A percentile compares a stretch with the other conserved stretches of the same genome.
Conservation (phyloP, 2,797 vertebrate species). For the Merluccius polli region DNA sequence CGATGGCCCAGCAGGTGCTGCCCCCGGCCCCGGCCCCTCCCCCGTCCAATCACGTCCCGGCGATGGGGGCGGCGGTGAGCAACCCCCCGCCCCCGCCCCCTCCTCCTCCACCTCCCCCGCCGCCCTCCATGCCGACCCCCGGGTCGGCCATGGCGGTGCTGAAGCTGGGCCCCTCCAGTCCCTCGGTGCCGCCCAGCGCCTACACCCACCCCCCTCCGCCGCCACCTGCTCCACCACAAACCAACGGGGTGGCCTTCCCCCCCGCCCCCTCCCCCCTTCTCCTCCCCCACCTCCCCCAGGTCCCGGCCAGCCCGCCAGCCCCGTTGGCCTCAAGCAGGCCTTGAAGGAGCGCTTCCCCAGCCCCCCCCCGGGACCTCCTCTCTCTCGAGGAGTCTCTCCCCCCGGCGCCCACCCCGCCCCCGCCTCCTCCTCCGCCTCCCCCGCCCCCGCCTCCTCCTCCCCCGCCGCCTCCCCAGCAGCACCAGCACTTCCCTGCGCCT, state of each 20-base stretch:
- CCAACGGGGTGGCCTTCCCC: conserved; percentile 42
- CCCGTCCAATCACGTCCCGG: conserved; percentile 68
- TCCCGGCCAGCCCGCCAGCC: conserved; percentile 21
- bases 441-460: conserved; percentile 57
- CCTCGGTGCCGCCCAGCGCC: conserved; percentile 28
- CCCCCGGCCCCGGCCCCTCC: conserved; percentile 40
- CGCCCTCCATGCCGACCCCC: conserved; percentile 75
- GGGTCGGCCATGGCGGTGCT: conserved; percentile 87
- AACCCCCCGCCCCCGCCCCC: conserved; percentile 84
- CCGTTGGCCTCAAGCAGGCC: conserved; percentile 50
- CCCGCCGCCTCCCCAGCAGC: conserved; percentile 55
- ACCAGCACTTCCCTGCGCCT: conserved; percentile 26
- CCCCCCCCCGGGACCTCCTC: conserved; percentile 65
- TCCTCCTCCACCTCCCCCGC: conserved; percentile 70
- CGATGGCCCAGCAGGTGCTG: conserved; percentile 44
- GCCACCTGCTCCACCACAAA: conserved; percentile 8
- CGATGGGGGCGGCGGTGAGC: conserved; percentile 50
- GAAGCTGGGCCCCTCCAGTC: conserved; percentile 64
- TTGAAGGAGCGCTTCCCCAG: conserved; percentile 77
- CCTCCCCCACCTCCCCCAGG: conserved; percentile 69
- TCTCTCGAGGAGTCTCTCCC: conserved; percentile 54
- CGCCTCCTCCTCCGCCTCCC: conserved; percentile 50
- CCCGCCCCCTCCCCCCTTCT: conserved; percentile 40
- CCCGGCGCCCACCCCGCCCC: conserved; percentile 55
- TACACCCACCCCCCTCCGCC: conserved; percentile 42